Evolutionary conservation across 2,888 invertebrate species (phyloP), one percentile per base, ranked within the genome.

Genomic region (Morpho achilles): DNA sequence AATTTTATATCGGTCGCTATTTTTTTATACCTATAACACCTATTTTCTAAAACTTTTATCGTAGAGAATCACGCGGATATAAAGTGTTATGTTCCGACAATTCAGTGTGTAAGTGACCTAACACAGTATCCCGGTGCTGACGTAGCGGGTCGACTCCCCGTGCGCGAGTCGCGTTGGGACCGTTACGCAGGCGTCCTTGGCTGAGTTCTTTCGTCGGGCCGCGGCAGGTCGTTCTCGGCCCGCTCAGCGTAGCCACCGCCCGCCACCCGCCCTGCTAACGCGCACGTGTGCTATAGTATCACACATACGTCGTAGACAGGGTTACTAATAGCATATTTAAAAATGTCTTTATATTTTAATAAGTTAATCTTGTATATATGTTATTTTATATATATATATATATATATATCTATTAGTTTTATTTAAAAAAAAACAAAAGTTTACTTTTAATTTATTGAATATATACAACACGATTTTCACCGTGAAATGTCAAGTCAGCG

Each of bases 121-220:
- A 47, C 41, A 8, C 32, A 42, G 42, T 43, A 49, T 54, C 54
- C 45, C 47, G 48, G 53, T 47, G 46, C 49, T 61, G 69, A 68
- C 64, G 70, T 79, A 79, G 75, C 75, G 79, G 80, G 78, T 76
- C 62, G 55, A 53, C 51, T 55, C 57, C 58, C 58, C 53, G 53
- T 57, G 46, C 60, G 61, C 60, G 64, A 68, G 67, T 62, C 67
- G 71, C 71, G 70, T 69, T 71, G 69, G 75, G 72, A 84, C 89
- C 89, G 89, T 90, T 90, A 90, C 84, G 78, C 72, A 77, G 78
- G 87, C 89, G 89, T 89, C 89, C 89, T 90, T 90, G 89, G 89
- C 89, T 90, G 89, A 89, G 88, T 89, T 89, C 87, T 89, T 85
- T 86, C 86, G 42, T 84, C 79, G 83, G 67, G 65, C 76, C 81